Percentiles rank a stretch among this genome's conserved stretches.
phyloP scores from a whole-genome alignment of 1,140 invertebrate genomes.

The Drosophila nannoptera region DNA sequence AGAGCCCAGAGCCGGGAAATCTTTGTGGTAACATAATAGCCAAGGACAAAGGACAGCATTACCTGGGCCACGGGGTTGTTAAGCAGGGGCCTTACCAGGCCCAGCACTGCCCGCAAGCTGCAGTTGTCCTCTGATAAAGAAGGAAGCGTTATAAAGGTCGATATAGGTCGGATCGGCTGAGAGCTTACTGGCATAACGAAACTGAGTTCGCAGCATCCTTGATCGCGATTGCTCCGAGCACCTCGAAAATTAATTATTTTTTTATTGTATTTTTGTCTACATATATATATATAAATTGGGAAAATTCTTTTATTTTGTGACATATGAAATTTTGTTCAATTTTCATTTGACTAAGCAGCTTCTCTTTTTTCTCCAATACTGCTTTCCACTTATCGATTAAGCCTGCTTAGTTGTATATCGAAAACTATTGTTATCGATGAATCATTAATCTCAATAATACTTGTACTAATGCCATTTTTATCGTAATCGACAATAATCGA shows the following conservation, averaged over 20 bases:
- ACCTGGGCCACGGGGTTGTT: constrained; percentile 43
- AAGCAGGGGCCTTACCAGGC: constrained; percentile 20
- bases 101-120: constrained; percentile 16
- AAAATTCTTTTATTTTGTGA: constrained; percentile 9
- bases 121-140: constrained; percentile 2
- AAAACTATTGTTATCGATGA: too few relatives aligned
- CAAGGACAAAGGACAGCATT: constrained; percentile 43
- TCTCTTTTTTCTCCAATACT: too few relatives aligned
- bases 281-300: constrained; percentile 2
- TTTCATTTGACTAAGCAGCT: background rate
- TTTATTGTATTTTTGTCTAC: constrained; percentile 1
- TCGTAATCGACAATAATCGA: too few relatives aligned
- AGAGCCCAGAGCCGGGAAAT: constrained; percentile 6
- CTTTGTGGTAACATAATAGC: constrained; percentile 52
- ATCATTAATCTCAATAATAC: too few relatives aligned
- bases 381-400: too few relatives aligned
- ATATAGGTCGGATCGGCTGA: background rate
- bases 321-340: constrained; percentile 22
- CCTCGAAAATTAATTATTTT: background rate
- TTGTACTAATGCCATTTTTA: too few relatives aligned
- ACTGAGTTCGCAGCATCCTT: constrained; percentile 1
- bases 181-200: constrained; percentile 32
- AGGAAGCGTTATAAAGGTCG: background rate
- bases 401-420: too few relatives aligned
- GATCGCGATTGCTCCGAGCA: constrained; percentile 1